Evolutionary conservation across 35 echinoderm and acorn worm species (phyloP).

Genomic region (Eucidaris tribuloides): DNA sequence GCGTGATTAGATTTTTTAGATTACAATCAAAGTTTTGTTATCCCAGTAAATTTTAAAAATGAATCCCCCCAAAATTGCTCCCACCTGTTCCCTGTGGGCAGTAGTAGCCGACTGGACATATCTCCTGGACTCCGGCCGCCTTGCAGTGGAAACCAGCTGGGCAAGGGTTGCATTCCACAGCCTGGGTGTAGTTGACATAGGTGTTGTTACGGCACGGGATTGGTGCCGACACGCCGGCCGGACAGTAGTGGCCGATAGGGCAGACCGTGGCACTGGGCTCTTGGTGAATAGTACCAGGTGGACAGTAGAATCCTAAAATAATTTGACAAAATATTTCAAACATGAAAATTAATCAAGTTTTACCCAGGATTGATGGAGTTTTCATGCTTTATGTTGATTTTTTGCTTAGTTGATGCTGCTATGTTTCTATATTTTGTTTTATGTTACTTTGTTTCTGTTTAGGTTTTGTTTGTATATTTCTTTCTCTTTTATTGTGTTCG

Average conservation of each 20-base stretch:
- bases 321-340: background rate
- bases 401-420: no score
- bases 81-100: conserved; percentile 92
- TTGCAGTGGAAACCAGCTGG: conserved; percentile 87
- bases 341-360: no score
- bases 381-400: no score
- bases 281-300: conserved; percentile 82
- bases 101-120: conserved; percentile 82
- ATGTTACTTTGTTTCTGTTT: no score
- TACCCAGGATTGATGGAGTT: no score
- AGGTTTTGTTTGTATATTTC: no score
- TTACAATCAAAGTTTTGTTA: conserved; percentile 94
- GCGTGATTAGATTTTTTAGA: no score
- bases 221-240: conserved; percentile 70
- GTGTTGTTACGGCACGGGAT: conserved; percentile 91
- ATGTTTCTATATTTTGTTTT: no score
- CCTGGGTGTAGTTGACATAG: conserved; percentile 94
- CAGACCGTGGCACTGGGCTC: conserved; percentile 84
- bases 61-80: conserved; percentile 73
- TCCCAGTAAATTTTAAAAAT: conserved; percentile 69
- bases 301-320: conserved; percentile 86
- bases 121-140: conserved; percentile 54
- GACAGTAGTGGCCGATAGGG: conserved; percentile 88
- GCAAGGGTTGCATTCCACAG: conserved; percentile 74
- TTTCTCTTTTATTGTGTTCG: no score